Evolutionary conservation across 2,113 vertebrate genomes (phyloP).

Genomic region (Brachirus orientalis): DNA sequence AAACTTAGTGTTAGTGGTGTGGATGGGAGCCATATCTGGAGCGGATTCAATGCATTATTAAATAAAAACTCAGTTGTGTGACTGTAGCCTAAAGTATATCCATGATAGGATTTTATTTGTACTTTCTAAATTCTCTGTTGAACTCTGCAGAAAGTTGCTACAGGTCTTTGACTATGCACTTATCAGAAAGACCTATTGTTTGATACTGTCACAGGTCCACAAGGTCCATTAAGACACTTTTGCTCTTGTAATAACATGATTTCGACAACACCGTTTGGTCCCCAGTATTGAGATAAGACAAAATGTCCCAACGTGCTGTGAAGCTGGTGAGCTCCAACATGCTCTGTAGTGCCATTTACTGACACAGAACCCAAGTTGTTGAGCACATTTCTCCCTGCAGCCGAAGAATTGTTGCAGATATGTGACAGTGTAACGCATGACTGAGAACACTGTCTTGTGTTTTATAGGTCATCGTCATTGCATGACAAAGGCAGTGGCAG

Average conservation of each 20-base stretch:
- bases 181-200: background rate
- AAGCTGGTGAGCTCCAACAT: constrained; percentile 20
- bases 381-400: constrained; percentile 15
- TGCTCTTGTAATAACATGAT: background rate
- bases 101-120: too few relatives aligned
- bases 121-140: too few relatives aligned
- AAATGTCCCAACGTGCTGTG: constrained; percentile 67
- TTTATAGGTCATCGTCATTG: constrained; percentile 97
- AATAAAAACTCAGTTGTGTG: too few relatives aligned
- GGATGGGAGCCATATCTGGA: too few relatives aligned
- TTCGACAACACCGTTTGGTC: background rate
- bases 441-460: constrained; percentile 92
- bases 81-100: too few relatives aligned
- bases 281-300: constrained; percentile 51
- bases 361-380: constrained; percentile 47
- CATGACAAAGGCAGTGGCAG: constrained; percentile 93
- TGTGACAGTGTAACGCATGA: constrained; percentile 67
- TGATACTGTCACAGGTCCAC: background rate
- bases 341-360: constrained; percentile 14
- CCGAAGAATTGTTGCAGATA: constrained; percentile 42
- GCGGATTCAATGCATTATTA: too few relatives aligned
- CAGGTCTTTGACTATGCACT: too few relatives aligned
- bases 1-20: too few relatives aligned
- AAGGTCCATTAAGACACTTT: background rate
- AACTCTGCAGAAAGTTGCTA: too few relatives aligned